These are phyloP conservation scores for Agonopterix arenella DNA, from an alignment of 2,888 invertebrate genomes.

Conservation along the genomic window DNA sequence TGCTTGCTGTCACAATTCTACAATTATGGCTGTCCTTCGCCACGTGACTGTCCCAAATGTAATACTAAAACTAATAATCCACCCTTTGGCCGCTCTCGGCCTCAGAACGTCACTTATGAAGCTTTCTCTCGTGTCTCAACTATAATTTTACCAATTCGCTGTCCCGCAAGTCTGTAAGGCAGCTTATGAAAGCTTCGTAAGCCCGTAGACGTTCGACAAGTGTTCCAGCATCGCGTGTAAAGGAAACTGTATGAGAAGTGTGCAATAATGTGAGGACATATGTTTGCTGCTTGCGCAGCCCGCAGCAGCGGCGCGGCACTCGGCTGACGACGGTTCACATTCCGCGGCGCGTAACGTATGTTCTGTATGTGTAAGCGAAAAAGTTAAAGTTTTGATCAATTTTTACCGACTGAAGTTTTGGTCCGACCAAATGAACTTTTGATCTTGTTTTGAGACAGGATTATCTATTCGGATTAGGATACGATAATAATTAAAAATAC, in stretches of 20 bases:
- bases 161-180: not conserved
- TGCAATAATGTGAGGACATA: constrained; percentile 22
- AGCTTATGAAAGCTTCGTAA: constrained; percentile 31
- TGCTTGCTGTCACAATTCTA: constrained; percentile 34
- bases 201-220: constrained; percentile 30
- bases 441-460: constrained; percentile 70
- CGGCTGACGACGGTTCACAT: too few relatives aligned
- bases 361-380: constrained; percentile 20
- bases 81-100: constrained; percentile 7
- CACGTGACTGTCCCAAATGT: constrained; percentile 54
- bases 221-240: constrained; percentile 33
- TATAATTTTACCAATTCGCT: constrained; percentile 3
- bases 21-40: constrained; percentile 27
- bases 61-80: constrained; percentile 16
- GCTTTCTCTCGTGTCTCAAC: constrained; percentile 17
- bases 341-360: constrained; percentile 2
- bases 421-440: constrained; percentile 75
- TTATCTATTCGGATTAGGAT: constrained; percentile 64
- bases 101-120: constrained; percentile 21
- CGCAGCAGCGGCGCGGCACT: too few relatives aligned
- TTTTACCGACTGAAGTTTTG: constrained; percentile 73
- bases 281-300: constrained; percentile 10
- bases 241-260: constrained; percentile 36
- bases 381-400: constrained; percentile 63
- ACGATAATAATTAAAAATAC: constrained; percentile 51